These are phyloP conservation scores for Mycalesis mineus DNA, from an alignment of 2,888 invertebrate genomes.

Conservation along the genomic window DNA sequence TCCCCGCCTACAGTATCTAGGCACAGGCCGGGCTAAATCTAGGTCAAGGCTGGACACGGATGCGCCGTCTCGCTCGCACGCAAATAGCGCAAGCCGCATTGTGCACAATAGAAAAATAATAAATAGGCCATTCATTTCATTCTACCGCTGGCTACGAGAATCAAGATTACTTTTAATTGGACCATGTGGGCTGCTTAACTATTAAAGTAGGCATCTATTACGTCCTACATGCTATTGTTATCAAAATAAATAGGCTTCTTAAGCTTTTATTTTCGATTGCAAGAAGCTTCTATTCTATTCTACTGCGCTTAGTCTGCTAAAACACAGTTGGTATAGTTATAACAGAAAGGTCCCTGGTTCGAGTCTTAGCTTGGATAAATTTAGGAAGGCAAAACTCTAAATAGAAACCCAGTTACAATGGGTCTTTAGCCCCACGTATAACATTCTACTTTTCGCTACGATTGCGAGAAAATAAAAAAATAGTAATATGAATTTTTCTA, in stretches of 20 bases:
- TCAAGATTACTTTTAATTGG: conserved; percentile 19
- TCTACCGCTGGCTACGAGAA: not conserved
- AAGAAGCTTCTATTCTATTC: too few relatives aligned
- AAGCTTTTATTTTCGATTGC: not conserved
- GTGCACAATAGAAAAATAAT: conserved; percentile 19
- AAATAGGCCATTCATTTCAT: conserved; percentile 18
- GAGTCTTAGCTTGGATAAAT: too few relatives aligned
- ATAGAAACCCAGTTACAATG: too few relatives aligned
- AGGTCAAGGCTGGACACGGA: conserved; percentile 27
- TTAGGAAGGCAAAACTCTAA: too few relatives aligned
- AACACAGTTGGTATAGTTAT: too few relatives aligned
- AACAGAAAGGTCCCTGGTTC: too few relatives aligned
- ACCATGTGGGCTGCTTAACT: conserved; percentile 8
- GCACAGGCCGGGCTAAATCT: conserved; percentile 14
- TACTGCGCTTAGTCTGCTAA: too few relatives aligned
- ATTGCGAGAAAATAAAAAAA: too few relatives aligned
- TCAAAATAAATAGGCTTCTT: not conserved
- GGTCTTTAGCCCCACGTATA: too few relatives aligned
- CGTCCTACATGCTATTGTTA: not conserved
- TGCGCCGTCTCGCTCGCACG: conserved; percentile 22
- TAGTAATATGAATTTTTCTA: too few relatives aligned
- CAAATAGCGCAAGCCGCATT: conserved; percentile 22
- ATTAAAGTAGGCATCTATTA: conserved; percentile 7
- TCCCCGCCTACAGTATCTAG: conserved; percentile 19
- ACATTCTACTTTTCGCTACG: too few relatives aligned